Percentiles rank a stretch among this genome's conserved stretches.
Conservation (phyloP, 2,113 vertebrate genomes). For the Elgaria multicarinata region DNA sequence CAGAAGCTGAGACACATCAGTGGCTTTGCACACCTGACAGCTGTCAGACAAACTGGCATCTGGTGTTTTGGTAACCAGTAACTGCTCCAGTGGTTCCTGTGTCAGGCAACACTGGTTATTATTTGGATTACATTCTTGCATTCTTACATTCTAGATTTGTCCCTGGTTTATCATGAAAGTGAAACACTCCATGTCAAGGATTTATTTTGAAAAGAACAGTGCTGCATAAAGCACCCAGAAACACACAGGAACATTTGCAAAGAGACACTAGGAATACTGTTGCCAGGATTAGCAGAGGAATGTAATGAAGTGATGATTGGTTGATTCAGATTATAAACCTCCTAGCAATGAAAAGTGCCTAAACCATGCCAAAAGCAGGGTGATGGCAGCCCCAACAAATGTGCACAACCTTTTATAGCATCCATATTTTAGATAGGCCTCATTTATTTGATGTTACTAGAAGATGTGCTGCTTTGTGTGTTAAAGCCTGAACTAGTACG, state of each 20-base stretch:
- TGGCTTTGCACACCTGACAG: constrained; percentile 34
- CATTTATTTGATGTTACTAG: background rate
- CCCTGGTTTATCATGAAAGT: background rate
- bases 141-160: background rate
- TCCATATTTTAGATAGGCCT: background rate
- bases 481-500: background rate
- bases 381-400: background rate
- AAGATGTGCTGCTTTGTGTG: background rate
- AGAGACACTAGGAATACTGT: background rate
- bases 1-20: background rate
- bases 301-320: background rate
- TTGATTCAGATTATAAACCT: background rate
- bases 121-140: background rate
- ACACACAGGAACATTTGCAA: background rate
- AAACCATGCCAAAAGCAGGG: background rate
- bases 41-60: constrained; percentile 1
- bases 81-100: background rate
- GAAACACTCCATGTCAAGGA: background rate
- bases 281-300: background rate
- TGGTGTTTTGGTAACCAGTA: background rate
- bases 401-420: accelerated
- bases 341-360: background rate
- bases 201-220: background rate
- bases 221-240: background rate
- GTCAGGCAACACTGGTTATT: background rate